Conservation (phyloP, 2,113 vertebrate genomes). For the Sinocyclocheilus rhinocerous region DNA sequence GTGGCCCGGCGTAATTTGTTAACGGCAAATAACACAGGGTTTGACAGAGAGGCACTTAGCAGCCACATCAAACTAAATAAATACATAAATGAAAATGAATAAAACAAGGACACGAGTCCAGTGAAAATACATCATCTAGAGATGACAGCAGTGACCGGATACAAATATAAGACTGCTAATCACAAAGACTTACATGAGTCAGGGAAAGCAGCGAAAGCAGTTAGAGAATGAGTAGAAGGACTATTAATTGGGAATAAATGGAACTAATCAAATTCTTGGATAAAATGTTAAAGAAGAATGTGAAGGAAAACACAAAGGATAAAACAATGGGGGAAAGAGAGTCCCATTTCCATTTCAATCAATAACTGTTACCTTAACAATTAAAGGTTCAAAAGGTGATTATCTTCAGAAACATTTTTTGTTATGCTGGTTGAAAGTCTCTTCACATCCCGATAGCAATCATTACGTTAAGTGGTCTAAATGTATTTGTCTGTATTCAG, state of each 20-base stretch:
- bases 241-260: too few relatives aligned
- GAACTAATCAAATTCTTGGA: too few relatives aligned
- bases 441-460: too few relatives aligned
- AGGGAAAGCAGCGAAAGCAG: background rate
- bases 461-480: too few relatives aligned
- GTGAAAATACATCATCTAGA: constrained; percentile 30
- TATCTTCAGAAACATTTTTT: too few relatives aligned
- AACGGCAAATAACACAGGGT: constrained; percentile 51
- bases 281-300: background rate
- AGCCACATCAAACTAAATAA: constrained; percentile 50
- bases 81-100: constrained; percentile 40
- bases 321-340: background rate
- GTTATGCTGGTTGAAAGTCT: too few relatives aligned
- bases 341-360: constrained; percentile 37
- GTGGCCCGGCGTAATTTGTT: constrained; percentile 53
- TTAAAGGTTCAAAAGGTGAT: constrained; percentile 18
- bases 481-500: too few relatives aligned
- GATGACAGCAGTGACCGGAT: constrained; percentile 13
- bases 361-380: constrained; percentile 37
- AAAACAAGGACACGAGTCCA: constrained; percentile 32
- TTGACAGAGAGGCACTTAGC: constrained; percentile 58
- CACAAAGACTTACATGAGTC: background rate
- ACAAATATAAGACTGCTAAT: constrained; percentile 10
- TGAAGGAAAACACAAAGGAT: background rate
- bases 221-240: background rate